Conservation (phyloP, 2,797 vertebrate species). For the Poecilia velifera region DNA sequence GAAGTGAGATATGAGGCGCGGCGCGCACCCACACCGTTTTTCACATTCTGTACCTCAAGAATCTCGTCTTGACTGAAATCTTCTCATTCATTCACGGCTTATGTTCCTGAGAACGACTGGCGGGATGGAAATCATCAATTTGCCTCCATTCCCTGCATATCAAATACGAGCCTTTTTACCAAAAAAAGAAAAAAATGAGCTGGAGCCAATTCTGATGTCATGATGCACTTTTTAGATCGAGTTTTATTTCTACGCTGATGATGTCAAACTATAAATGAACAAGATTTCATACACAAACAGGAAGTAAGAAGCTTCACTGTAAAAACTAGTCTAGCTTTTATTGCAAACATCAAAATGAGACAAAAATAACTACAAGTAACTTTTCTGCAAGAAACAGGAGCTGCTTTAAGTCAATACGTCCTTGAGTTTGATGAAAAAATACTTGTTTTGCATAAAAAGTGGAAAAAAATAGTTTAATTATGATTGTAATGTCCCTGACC, state of each 20-base stretch:
- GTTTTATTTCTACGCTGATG: background rate
- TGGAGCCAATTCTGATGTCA: background rate
- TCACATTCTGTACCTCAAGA: constrained; percentile 8
- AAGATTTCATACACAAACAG: background rate
- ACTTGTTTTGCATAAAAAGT: too few relatives aligned
- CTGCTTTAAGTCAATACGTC: too few relatives aligned
- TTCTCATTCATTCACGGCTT: constrained; percentile 14
- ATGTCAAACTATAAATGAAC: background rate
- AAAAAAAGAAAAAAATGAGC: background rate
- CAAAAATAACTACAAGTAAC: too few relatives aligned
- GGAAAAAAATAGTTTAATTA: too few relatives aligned
- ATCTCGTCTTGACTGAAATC: constrained; percentile 15
- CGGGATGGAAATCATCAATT: constrained; percentile 4
- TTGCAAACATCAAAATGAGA: too few relatives aligned
- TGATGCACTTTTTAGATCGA: background rate
- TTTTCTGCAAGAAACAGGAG: too few relatives aligned
- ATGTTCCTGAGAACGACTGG: background rate
- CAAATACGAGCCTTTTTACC: background rate
- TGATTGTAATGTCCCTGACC: too few relatives aligned
- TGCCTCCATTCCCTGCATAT: background rate
- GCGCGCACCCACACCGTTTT: constrained; percentile 6
- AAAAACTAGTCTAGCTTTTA: too few relatives aligned
- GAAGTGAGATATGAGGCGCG: constrained; percentile 19
- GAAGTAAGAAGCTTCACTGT: too few relatives aligned
- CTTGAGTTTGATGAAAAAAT: too few relatives aligned